These are phyloP conservation scores for Drosophila nebulosa DNA, from an alignment of 1,140 invertebrate genomes.

Conservation along the genomic window DNA sequence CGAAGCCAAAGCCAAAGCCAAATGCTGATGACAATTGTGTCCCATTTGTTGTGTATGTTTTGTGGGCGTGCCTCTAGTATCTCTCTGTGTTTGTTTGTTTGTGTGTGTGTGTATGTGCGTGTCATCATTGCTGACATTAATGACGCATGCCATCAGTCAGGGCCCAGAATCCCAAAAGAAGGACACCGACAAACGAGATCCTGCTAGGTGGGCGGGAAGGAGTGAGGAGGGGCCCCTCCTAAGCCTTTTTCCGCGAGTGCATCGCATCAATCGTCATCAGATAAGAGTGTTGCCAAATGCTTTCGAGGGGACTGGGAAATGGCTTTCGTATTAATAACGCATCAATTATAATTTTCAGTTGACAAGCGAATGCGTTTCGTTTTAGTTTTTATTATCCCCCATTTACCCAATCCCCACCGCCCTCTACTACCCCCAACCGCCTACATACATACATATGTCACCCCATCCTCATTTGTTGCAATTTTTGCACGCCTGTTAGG, in stretches of 20 bases:
- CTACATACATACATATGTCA: too few species aligned
- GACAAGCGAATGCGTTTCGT: conserved; percentile 65
- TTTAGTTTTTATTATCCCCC: conserved; percentile 36
- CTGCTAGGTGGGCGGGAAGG: not conserved
- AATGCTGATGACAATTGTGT: conserved; percentile 65
- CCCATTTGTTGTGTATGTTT: conserved; percentile 52
- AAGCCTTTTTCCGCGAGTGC: conserved; percentile 71
- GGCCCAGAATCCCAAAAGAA: conserved; percentile 3
- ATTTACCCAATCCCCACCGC: not conserved
- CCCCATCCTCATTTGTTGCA: conserved; percentile 6
- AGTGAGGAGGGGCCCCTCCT: conserved; percentile 6
- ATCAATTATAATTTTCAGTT: conserved; percentile 73
- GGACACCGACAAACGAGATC: not conserved
- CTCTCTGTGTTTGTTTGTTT: conserved; percentile 11
- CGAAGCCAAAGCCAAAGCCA: conserved; percentile 45
- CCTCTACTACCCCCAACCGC: too few species aligned
- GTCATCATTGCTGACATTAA: conserved; percentile 76
- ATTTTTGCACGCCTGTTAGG: conserved; percentile 18
- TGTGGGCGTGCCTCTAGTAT: conserved; percentile 5
- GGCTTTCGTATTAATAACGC: conserved; percentile 69
- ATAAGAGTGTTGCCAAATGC: conserved; percentile 18
- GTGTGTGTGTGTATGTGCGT: conserved; percentile 44
- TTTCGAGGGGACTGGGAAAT: conserved; percentile 11
- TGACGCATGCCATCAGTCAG: conserved; percentile 73
- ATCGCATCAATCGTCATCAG: conserved; percentile 74